These are phyloP conservation scores for Acanthococcus lagerstroemiae DNA, from an alignment of 2,888 invertebrate genomes.

Conservation along the genomic window DNA sequence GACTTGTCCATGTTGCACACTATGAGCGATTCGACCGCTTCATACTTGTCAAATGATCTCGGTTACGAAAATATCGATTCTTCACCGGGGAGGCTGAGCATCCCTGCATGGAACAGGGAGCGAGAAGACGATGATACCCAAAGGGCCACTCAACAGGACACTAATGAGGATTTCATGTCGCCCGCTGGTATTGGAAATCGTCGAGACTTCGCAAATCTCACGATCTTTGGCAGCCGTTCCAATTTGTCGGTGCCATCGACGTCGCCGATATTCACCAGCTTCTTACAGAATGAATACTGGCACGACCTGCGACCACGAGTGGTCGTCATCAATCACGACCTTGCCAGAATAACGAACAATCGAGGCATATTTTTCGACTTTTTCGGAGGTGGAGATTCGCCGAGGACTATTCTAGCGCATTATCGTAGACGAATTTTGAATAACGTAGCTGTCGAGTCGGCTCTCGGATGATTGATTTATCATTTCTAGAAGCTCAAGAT, in stretches of 20 bases:
- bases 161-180: neutral
- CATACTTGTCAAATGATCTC: conserved; percentile 17
- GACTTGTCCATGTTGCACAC: conserved; percentile 2
- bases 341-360: conserved; percentile 2
- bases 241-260: neutral
- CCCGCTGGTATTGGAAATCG: neutral
- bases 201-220: neutral
- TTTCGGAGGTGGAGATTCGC: conserved; percentile 21
- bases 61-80: neutral
- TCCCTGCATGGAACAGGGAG: conserved; percentile 12
- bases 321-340: conserved; percentile 12
- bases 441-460: conserved; percentile 4
- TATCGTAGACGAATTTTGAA: conserved; percentile 14
- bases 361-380: conserved; percentile 21
- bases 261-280: neutral
- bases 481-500: too few species aligned
- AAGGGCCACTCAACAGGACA: neutral
- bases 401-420: conserved; percentile 7
- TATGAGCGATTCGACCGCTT: conserved; percentile 20
- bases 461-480: too few species aligned
- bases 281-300: neutral
- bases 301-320: neutral
- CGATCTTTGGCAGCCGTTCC: neutral
- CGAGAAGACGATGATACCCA: conserved; percentile 1
- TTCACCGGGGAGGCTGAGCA: conserved; percentile 1